phyloP scores from a whole-genome alignment of 2,888 invertebrate species.

The Mechanitis messenoides region DNA sequence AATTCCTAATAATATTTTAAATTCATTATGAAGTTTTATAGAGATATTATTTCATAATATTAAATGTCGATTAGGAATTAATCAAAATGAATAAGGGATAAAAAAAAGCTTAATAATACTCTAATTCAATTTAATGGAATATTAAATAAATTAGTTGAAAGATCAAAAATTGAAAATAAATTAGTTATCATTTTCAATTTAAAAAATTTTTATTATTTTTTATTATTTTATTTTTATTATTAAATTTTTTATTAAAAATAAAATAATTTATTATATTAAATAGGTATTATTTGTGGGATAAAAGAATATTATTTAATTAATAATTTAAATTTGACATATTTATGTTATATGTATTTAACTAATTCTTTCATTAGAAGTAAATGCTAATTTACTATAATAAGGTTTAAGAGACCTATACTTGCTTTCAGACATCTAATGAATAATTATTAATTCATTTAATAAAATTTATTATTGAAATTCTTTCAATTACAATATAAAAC shows the following conservation, averaged over 20 bases:
- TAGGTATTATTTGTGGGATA: slow-evolving; percentile 82
- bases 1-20: slow-evolving; percentile 73
- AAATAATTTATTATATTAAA: slow-evolving; percentile 74
- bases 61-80: slow-evolving; percentile 71
- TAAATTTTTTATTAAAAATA: slow-evolving; percentile 45
- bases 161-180: slow-evolving; percentile 82
- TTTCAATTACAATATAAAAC: slow-evolving; percentile 81
- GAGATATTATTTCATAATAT: slow-evolving; percentile 69
- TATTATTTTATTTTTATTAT: slow-evolving; percentile 42
- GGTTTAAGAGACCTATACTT: slow-evolving; percentile 84
- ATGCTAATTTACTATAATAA: slow-evolving; percentile 78
- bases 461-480: slow-evolving; percentile 77
- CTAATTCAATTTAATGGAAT: slow-evolving; percentile 78
- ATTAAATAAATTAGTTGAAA: slow-evolving; percentile 69
- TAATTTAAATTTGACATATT: slow-evolving; percentile 83
- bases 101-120: slow-evolving; percentile 70
- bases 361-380: slow-evolving; percentile 82
- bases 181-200: slow-evolving; percentile 81
- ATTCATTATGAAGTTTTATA: slow-evolving; percentile 71
- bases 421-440: slow-evolving; percentile 80
- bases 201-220: slow-evolving; percentile 41
- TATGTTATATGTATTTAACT: slow-evolving; percentile 63
- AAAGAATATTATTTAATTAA: slow-evolving; percentile 77
- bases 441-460: slow-evolving; percentile 73
- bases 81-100: slow-evolving; percentile 72